Evolutionary conservation across 2,113 vertebrate species (phyloP).

Genomic region (Pachycephala philippinensis): DNA sequence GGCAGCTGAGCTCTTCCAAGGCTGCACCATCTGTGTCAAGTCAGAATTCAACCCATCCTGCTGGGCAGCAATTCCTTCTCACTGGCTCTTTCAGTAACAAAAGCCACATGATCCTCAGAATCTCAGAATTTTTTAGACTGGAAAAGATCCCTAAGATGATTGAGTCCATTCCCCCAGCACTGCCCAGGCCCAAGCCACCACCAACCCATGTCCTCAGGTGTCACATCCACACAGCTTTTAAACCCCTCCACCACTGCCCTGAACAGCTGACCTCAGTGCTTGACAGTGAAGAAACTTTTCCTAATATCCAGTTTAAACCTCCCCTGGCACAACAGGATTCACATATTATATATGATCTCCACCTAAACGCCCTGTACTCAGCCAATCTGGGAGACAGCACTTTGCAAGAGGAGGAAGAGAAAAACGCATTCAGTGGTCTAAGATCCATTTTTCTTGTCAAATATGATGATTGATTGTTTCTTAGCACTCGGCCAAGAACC

Average conservation of each 20-base stretch:
- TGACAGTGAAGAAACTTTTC: not conserved
- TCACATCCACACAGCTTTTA: not conserved
- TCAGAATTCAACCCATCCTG: not conserved
- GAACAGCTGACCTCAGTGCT: not conserved
- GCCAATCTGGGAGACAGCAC: not conserved
- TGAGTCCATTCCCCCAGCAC: not conserved
- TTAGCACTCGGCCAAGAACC: not conserved
- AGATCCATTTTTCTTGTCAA: not conserved
- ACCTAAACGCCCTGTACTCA: fast-evolving
- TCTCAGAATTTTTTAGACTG: not conserved
- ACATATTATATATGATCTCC: not conserved
- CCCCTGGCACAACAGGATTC: not conserved
- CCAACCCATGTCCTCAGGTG: fast-evolving
- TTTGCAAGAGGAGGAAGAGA: not conserved
- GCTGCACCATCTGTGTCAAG: fast-evolving
- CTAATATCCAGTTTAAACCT: not conserved
- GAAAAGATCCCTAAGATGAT: not conserved
- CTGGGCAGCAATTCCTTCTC: not conserved
- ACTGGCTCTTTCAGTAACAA: not conserved
- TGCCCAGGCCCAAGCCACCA: not conserved
- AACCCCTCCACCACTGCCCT: not conserved
- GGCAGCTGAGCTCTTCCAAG: not conserved
- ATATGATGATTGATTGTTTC: fast-evolving
- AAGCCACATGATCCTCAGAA: not conserved
- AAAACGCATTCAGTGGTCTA: not conserved